Conservation (phyloP, 2,113 vertebrate genomes). For the Malaclemys terrapin region DNA sequence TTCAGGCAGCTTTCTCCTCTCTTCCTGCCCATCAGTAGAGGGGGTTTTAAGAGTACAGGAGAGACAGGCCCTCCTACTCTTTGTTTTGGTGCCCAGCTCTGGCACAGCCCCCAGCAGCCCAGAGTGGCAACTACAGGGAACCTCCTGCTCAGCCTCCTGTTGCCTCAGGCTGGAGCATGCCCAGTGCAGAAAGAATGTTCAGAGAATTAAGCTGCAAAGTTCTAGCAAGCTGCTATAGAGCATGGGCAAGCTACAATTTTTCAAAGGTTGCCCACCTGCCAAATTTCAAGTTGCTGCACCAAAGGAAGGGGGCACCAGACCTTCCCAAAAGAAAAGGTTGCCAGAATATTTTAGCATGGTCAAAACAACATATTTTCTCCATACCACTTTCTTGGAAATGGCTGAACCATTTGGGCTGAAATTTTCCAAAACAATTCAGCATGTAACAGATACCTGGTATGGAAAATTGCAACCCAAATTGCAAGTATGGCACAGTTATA, state of each 20-base stretch:
- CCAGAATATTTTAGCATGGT: not conserved
- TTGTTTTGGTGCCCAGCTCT: not conserved
- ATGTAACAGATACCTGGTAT: not conserved
- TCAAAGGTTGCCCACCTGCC: not conserved
- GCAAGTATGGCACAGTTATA: not conserved
- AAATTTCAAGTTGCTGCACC: not conserved
- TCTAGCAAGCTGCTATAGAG: not conserved
- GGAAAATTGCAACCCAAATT: not conserved
- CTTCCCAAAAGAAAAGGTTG: not conserved
- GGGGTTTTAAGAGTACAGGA: not conserved
- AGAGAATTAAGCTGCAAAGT: not conserved
- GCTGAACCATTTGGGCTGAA: not conserved
- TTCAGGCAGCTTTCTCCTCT: not conserved
- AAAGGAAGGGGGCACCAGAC: not conserved
- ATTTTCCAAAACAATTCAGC: not conserved
- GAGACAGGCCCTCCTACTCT: not conserved
- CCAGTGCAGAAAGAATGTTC: not conserved
- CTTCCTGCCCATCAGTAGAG: not conserved
- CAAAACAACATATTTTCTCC: not conserved
- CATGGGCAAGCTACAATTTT: not conserved
- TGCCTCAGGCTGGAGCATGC: not conserved
- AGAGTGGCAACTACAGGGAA: not conserved
- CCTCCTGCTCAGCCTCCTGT: not conserved
- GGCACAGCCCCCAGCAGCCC: not conserved
- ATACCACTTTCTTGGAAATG: not conserved